These are phyloP conservation scores for Tonatia bakeri DNA, from an alignment of 2,113 vertebrate genomes.

Conservation along the genomic window DNA sequence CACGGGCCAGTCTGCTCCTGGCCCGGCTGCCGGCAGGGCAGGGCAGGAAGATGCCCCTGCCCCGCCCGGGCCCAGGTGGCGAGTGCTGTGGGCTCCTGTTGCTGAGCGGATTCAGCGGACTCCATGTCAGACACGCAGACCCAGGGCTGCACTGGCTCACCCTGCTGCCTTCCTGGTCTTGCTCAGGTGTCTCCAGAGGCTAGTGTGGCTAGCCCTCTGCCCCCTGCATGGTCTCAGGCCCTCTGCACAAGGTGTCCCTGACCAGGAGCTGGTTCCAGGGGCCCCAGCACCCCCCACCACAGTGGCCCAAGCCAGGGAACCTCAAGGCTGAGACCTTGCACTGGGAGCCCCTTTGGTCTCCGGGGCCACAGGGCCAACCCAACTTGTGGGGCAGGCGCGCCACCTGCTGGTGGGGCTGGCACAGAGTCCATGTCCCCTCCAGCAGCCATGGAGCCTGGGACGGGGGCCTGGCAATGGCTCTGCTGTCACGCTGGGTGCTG, in stretches of 20 bases:
- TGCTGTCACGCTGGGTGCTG: too few relatives aligned
- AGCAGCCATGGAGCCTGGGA: fast-evolving
- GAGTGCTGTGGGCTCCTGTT: not conserved
- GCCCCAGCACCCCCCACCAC: too few relatives aligned
- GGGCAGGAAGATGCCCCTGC: not conserved
- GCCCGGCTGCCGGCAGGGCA: not conserved
- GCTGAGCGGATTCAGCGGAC: not conserved
- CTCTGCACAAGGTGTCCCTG: not conserved
- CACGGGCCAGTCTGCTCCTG: not conserved
- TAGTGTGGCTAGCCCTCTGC: not conserved
- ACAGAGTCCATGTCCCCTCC: not conserved
- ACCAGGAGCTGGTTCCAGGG: not conserved
- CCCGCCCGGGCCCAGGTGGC: not conserved
- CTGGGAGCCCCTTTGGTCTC: too few relatives aligned
- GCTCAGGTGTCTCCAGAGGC: not conserved
- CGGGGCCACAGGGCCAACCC: not conserved
- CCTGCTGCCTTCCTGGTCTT: fast-evolving
- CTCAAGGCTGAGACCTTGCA: not conserved
- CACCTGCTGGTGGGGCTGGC: not conserved
- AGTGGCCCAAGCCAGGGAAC: not conserved
- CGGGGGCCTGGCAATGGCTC: fast-evolving
- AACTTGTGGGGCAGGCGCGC: fast-evolving
- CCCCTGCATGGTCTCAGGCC: not conserved
- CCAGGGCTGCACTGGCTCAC: not conserved
- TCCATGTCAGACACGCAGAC: fast-evolving